Percentiles rank a stretch among this genome's conserved stretches.
Conservation (phyloP, 2,888 invertebrate species). For the Maniola hyperantus region DNA sequence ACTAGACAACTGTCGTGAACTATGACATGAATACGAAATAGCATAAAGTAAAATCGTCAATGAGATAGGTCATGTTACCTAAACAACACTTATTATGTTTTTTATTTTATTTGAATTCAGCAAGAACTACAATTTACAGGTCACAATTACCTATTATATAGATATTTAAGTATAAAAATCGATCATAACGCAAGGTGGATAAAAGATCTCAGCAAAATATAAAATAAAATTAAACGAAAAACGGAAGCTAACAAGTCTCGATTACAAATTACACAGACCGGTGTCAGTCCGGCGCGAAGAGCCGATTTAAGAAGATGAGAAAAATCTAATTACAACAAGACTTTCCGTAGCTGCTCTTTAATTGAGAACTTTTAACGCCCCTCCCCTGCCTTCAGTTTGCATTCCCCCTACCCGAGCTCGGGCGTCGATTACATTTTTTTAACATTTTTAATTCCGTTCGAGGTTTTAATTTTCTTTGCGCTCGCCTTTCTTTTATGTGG, state of each 20-base stretch:
- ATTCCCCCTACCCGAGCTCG: conserved; percentile 69
- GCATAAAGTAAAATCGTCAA: too few species aligned
- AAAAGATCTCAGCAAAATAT: conserved; percentile 42
- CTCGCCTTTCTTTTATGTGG: conserved; percentile 72
- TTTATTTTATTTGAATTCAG: too few species aligned
- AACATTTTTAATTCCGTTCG: conserved; percentile 80
- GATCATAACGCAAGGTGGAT: background rate
- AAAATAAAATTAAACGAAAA: conserved; percentile 70
- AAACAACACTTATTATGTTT: too few species aligned
- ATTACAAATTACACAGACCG: conserved; percentile 79
- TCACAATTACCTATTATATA: too few species aligned
- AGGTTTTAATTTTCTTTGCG: conserved; percentile 81
- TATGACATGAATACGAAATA: too few species aligned
- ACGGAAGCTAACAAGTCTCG: conserved; percentile 77
- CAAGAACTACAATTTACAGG: too few species aligned
- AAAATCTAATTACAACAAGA: conserved; percentile 79
- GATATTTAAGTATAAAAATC: background rate
- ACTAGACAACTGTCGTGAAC: too few species aligned
- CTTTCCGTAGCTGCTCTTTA: conserved; percentile 75
- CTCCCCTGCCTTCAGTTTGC: conserved; percentile 61
- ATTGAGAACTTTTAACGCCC: conserved; percentile 73
- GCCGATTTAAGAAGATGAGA: conserved; percentile 78
- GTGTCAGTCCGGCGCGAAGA: conserved; percentile 65
- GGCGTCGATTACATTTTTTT: conserved; percentile 80
- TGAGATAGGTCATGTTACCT: too few species aligned